Evolutionary conservation across 2,888 invertebrate genomes (phyloP).

Genomic region (Baccha elongata): DNA sequence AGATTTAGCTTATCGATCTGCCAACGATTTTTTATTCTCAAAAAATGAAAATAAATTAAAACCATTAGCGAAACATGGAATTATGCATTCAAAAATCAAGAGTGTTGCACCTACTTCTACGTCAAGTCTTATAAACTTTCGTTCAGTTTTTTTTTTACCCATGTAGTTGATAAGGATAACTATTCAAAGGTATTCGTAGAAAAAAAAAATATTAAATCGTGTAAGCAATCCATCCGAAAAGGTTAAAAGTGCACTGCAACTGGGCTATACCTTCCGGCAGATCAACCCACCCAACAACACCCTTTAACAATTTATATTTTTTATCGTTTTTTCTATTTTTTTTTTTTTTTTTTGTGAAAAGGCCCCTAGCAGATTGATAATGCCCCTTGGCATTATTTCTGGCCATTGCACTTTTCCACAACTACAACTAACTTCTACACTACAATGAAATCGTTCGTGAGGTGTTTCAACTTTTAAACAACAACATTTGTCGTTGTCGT

Average conservation of each 20-base stretch:
- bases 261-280: slow-evolving; percentile 20
- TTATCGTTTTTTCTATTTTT: slow-evolving; percentile 11
- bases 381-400: slow-evolving; percentile 68
- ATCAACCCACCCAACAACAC: slow-evolving; percentile 25
- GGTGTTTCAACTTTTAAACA: slow-evolving; percentile 16
- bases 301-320: slow-evolving; percentile 44
- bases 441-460: slow-evolving; percentile 7
- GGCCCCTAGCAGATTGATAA: slow-evolving; percentile 31
- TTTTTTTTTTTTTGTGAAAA: slow-evolving; percentile 4
- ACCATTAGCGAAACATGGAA: not conserved
- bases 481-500: slow-evolving; percentile 35
- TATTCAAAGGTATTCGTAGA: not conserved
- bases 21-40: not conserved
- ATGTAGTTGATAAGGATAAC: slow-evolving; percentile 14
- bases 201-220: slow-evolving; percentile 6
- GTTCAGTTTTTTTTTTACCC: slow-evolving; percentile 23
- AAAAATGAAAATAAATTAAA: not conserved
- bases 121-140: not conserved
- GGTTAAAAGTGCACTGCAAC: slow-evolving; percentile 48
- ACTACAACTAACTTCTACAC: not conserved
- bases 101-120: not conserved
- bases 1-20: too few species aligned
- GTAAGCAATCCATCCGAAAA: slow-evolving; percentile 39
- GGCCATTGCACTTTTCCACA: slow-evolving; percentile 64
- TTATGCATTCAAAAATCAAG: not conserved